A percentile compares a stretch with the other conserved stretches of the same genome.
Conservation (phyloP, 2,113 vertebrate species). For the Epinephelus cyanopodus region DNA sequence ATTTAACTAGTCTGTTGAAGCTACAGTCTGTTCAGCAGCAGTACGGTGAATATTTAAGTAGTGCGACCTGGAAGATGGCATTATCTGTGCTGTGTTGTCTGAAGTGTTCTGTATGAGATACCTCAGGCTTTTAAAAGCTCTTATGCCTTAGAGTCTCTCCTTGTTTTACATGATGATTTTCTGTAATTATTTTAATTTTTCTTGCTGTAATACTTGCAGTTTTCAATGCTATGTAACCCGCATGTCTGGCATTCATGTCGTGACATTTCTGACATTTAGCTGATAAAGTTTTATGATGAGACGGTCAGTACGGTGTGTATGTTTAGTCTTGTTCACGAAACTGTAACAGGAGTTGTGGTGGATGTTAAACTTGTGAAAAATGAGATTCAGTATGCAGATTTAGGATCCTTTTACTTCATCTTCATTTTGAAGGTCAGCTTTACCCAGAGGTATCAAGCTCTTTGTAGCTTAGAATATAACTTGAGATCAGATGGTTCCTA, state of each 20-base stretch:
- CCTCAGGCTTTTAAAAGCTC: background rate
- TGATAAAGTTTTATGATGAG: background rate
- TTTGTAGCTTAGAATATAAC: background rate
- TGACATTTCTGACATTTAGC: background rate
- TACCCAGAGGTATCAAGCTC: no score
- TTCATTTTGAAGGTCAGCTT: background rate
- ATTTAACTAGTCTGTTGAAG: background rate
- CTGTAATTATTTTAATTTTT: background rate
- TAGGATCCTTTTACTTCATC: background rate
- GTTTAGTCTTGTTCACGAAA: no score
- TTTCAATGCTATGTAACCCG: background rate
- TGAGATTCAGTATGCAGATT: background rate
- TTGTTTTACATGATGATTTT: background rate
- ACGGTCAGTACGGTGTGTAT: background rate
- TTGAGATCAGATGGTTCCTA: background rate
- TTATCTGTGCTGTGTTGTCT: background rate
- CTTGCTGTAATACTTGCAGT: background rate
- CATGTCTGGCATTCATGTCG: background rate
- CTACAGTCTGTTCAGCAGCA: conserved; percentile 10
- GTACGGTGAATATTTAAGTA: background rate
- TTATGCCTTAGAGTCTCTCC: background rate
- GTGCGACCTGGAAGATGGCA: background rate
- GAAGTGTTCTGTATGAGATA: background rate
- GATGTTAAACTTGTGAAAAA: background rate
- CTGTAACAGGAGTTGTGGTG: background rate